Evolutionary conservation across 37 sponge, comb jelly and placozoan genomes (phyloP).

Genomic region (Beroe forskalii): DNA sequence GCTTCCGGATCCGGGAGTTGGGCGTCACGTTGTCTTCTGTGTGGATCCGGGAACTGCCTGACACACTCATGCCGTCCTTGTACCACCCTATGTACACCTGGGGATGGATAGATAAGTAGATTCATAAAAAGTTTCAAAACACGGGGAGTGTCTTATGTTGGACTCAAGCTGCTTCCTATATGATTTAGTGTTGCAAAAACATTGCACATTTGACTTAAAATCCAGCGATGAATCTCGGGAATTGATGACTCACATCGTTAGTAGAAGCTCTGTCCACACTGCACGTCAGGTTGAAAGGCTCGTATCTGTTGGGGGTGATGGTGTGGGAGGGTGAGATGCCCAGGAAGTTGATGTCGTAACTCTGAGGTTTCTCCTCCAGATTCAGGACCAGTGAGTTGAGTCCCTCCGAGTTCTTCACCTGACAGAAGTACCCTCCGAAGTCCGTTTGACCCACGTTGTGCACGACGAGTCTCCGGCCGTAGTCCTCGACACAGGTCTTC

Average conservation of each 20-base stretch:
- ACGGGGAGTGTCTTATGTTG: too few relatives aligned
- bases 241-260: background rate
- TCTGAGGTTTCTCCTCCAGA: conserved; percentile 18
- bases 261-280: background rate
- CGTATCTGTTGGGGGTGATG: conserved; percentile 43
- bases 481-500: conserved; percentile 40
- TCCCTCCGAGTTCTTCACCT: conserved; percentile 20
- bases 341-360: conserved; percentile 35
- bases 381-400: conserved; percentile 38
- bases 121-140: too few relatives aligned
- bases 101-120: background rate
- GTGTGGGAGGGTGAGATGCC: conserved; percentile 31
- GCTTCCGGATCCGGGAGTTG: conserved; percentile 30
- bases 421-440: conserved; percentile 43
- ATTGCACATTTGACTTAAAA: too few relatives aligned
- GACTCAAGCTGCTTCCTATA: too few relatives aligned
- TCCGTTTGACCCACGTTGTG: background rate
- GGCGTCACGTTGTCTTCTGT: conserved; percentile 21
- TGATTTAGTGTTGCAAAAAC: too few relatives aligned
- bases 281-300: conserved; percentile 28
- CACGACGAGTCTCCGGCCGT: conserved; percentile 34
- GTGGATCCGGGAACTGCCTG: conserved; percentile 10
- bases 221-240: too few relatives aligned
- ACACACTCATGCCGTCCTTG: conserved; percentile 56
- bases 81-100: conserved; percentile 59